Evolutionary conservation across 2,113 vertebrate genomes (phyloP).

Genomic region (Dendrocopos noguchii): DNA sequence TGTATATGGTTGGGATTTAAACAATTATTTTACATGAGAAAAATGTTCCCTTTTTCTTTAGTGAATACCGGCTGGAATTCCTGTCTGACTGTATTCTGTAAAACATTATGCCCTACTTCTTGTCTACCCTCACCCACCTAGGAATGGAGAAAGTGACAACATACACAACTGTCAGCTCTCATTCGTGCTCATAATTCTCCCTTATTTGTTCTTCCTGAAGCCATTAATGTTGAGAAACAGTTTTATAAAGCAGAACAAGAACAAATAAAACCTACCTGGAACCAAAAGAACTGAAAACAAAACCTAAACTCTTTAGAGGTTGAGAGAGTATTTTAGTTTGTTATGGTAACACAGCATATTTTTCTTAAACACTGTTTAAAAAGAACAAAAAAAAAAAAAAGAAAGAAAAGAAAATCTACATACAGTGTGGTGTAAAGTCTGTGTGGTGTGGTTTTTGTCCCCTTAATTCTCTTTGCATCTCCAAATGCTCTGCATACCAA

Average conservation of each 20-base stretch:
- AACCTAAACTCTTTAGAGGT: not conserved
- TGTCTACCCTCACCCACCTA: not conserved
- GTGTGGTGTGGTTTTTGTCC: conserved; percentile 41
- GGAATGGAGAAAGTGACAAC: not conserved
- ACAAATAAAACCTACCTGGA: not conserved
- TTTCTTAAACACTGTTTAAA: conserved; percentile 59
- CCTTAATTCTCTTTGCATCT: conserved; percentile 44
- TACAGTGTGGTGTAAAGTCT: conserved; percentile 23
- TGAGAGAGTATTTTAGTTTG: conserved; percentile 53
- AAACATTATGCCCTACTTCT: not conserved
- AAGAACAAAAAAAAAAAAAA: not conserved
- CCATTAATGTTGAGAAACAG: conserved; percentile 32
- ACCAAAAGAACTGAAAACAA: conserved; percentile 33
- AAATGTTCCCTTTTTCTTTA: not conserved
- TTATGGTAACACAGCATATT: conserved; percentile 55
- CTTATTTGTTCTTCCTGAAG: conserved; percentile 5
- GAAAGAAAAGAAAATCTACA: not conserved
- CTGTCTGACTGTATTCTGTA: not conserved
- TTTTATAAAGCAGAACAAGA: conserved; percentile 20
- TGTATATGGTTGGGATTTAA: not conserved
- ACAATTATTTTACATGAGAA: conserved; percentile 1
- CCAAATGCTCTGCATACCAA: conserved; percentile 1
- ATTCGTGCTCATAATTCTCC: not conserved
- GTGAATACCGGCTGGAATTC: not conserved
- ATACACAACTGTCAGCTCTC: not conserved